Conservation (phyloP, 2,113 vertebrate genomes). For the Connochaetes taurinus region DNA sequence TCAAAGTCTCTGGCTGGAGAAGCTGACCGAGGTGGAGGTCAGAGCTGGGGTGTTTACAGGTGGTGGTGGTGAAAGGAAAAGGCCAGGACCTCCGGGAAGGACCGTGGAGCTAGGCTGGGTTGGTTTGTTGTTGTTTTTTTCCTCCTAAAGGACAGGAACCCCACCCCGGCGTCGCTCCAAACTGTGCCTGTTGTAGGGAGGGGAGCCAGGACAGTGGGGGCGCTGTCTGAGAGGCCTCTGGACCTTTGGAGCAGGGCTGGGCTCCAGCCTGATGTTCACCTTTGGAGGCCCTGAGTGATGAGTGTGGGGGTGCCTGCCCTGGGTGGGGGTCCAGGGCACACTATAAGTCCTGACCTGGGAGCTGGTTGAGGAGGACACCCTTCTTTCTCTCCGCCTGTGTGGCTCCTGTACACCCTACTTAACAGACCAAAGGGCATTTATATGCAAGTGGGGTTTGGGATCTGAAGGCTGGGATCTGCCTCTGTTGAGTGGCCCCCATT, state of each 20-base stretch:
- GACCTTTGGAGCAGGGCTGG: neutral
- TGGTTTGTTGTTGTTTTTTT: neutral
- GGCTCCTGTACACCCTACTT: neutral
- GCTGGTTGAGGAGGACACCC: neutral
- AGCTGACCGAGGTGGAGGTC: neutral
- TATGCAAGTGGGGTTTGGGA: slow-evolving; percentile 10
- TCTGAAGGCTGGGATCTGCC: neutral
- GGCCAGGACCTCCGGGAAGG: neutral
- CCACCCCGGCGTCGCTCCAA: neutral
- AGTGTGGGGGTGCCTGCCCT: neutral
- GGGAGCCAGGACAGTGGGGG: neutral
- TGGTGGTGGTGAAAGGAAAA: slow-evolving; percentile 1
- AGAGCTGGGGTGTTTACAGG: slow-evolving; percentile 57
- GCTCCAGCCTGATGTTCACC: neutral
- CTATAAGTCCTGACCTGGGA: neutral
- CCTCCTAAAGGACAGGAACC: neutral
- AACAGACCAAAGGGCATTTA: slow-evolving; percentile 32
- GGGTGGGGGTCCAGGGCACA: neutral
- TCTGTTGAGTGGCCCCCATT: neutral
- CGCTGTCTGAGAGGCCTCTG: neutral
- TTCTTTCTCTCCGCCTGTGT: neutral
- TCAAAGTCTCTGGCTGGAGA: neutral
- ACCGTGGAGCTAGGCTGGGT: neutral
- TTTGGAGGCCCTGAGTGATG: neutral
- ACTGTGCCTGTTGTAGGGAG: neutral